Evolutionary conservation across 2,113 vertebrate species (phyloP).

Genomic region (Halcyon senegalensis): DNA sequence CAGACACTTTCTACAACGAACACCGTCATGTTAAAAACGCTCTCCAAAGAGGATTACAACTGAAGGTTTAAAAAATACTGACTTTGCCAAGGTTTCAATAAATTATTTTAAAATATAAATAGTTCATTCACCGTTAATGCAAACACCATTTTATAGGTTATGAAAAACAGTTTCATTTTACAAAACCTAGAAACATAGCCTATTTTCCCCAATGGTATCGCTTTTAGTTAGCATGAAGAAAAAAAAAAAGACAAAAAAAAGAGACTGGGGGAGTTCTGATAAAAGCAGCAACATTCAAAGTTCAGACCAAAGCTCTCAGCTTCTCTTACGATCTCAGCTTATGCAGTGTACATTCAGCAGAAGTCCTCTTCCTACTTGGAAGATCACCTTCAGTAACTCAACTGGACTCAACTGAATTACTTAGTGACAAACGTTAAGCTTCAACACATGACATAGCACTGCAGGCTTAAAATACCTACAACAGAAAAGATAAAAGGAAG

Average conservation of each 20-base stretch:
- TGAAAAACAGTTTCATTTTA: not conserved
- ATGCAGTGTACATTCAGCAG: not conserved
- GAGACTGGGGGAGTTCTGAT: not conserved
- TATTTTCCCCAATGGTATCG: not conserved
- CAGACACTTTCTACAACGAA: constrained; percentile 24
- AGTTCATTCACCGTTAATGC: not conserved
- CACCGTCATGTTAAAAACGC: constrained; percentile 24
- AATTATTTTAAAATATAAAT: constrained; percentile 60
- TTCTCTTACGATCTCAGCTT: not conserved
- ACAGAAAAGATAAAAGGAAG: not conserved
- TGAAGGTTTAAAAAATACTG: constrained; percentile 48
- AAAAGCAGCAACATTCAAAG: constrained; percentile 9
- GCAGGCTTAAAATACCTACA: not conserved
- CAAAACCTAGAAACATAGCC: constrained; percentile 15
- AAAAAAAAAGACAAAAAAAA: not conserved
- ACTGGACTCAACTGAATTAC: not conserved
- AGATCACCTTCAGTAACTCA: not conserved
- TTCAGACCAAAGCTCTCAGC: not conserved
- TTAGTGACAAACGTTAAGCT: not conserved
- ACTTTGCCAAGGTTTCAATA: constrained; percentile 38
- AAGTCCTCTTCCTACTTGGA: not conserved
- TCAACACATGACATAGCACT: not conserved
- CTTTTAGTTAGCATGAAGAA: not conserved
- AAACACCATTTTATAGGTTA: not conserved
- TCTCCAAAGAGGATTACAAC: constrained; percentile 20